A percentile compares a stretch with the other conserved stretches of the same genome.
Evolutionary conservation across 1,140 invertebrate genomes (phyloP).

Genomic region (Heliothis virescens): DNA sequence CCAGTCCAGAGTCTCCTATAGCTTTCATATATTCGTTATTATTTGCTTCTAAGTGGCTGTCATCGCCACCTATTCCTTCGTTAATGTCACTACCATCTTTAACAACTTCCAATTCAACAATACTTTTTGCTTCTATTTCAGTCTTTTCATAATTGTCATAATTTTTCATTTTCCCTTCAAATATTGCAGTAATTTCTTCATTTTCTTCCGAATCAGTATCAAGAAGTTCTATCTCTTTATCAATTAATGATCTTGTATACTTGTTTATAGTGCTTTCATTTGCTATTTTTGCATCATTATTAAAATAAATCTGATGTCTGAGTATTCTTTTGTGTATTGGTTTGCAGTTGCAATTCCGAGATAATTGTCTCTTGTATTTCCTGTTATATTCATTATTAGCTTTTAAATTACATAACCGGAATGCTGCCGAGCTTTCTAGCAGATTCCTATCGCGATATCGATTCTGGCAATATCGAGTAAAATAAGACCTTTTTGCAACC

Average conservation of each 20-base stretch:
- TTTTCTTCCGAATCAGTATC: background rate
- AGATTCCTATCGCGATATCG: background rate
- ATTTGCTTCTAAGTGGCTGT: too few species aligned
- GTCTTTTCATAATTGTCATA: background rate
- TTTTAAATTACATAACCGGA: too few species aligned
- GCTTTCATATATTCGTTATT: too few species aligned
- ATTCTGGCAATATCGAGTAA: background rate
- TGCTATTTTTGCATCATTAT: background rate
- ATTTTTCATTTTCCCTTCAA: background rate
- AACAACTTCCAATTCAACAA: background rate
- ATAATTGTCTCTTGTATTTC: background rate
- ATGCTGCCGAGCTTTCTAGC: too few species aligned
- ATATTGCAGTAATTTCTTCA: background rate
- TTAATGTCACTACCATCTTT: too few species aligned
- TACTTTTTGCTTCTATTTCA: background rate
- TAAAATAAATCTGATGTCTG: background rate
- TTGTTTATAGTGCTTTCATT: background rate
- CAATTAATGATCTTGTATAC: background rate
- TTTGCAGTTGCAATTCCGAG: background rate
- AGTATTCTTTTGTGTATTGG: background rate
- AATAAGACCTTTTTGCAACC: background rate
- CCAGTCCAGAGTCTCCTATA: too few species aligned
- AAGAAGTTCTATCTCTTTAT: conserved; percentile 3
- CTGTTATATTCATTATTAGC: too few species aligned
- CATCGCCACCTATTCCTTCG: too few species aligned